Percentiles rank a stretch among this genome's conserved stretches.
These are phyloP conservation scores for Lordiphosa fenestrarum DNA, from an alignment of 2,888 invertebrate genomes.

Conservation along the genomic window DNA sequence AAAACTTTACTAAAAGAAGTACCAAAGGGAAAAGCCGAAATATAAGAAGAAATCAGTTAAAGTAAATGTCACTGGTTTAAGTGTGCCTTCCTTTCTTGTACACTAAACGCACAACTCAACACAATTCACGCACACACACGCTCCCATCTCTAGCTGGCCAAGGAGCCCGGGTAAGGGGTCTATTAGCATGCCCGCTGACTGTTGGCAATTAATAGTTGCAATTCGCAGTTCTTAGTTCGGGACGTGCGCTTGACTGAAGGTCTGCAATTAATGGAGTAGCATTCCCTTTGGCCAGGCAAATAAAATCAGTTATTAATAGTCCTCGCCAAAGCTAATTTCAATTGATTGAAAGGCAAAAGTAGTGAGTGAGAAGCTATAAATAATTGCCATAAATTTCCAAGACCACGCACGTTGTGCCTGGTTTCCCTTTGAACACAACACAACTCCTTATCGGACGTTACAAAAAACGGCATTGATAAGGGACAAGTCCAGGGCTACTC, in stretches of 20 bases:
- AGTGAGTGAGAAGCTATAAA: constrained; percentile 51
- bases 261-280: constrained; percentile 50
- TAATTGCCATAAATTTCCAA: constrained; percentile 34
- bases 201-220: constrained; percentile 56
- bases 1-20: too few relatives aligned
- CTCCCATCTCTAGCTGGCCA: constrained; percentile 11
- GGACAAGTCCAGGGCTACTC: constrained; percentile 36
- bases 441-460: constrained; percentile 46
- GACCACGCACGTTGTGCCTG: constrained; percentile 44
- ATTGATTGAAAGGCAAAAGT: constrained; percentile 59
- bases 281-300: constrained; percentile 34
- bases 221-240: constrained; percentile 18
- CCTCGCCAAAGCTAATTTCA: constrained; percentile 46
- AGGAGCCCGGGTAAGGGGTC: constrained; percentile 36
- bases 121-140: constrained; percentile 7
- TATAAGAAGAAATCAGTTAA: too few relatives aligned
- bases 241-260: constrained; percentile 42
- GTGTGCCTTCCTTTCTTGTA: too few relatives aligned
- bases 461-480: constrained; percentile 39
- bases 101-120: too few relatives aligned
- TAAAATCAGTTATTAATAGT: constrained; percentile 68
- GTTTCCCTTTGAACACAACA: constrained; percentile 7
- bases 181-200: constrained; percentile 64
- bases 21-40: too few relatives aligned
- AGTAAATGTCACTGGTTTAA: too few relatives aligned